These are phyloP conservation scores for Euclidia mi DNA, from an alignment of 2,888 invertebrate genomes.

Conservation along the genomic window DNA sequence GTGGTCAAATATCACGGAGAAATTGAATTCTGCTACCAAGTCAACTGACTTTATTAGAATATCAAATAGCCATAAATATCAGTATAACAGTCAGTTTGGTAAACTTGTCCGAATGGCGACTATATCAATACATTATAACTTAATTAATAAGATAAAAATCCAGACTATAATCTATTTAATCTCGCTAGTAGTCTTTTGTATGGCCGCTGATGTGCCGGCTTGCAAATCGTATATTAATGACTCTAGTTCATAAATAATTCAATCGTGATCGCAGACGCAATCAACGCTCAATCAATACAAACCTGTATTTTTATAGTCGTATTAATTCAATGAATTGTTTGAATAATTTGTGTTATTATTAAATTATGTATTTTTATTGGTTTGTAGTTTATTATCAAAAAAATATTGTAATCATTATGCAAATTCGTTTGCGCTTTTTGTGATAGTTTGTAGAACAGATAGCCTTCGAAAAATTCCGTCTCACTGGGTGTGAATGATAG, in stretches of 20 bases:
- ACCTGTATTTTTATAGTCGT: constrained; percentile 31
- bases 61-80: not conserved
- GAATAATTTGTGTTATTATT: constrained; percentile 22
- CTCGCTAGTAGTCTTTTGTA: constrained; percentile 5
- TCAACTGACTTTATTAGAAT: not conserved
- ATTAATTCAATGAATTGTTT: constrained; percentile 31
- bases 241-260: constrained; percentile 55
- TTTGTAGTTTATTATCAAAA: constrained; percentile 9
- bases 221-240: constrained; percentile 50
- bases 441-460: not conserved
- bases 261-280: constrained; percentile 36
- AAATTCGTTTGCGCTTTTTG: constrained; percentile 6
- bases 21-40: not conserved
- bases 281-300: constrained; percentile 40
- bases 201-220: constrained; percentile 11
- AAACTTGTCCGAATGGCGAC: constrained; percentile 10
- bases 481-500: not conserved
- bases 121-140: constrained; percentile 7
- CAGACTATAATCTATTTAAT: constrained; percentile 4
- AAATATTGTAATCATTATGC: constrained; percentile 10
- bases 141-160: constrained; percentile 16
- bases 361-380: constrained; percentile 20
- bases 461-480: not conserved
- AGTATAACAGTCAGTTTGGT: not conserved
- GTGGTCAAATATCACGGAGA: not conserved